Evolutionary conservation across 1,140 invertebrate genomes (phyloP), one percentile per base, ranked within the genome.

Genomic region (Drosophila sp.): DNA sequence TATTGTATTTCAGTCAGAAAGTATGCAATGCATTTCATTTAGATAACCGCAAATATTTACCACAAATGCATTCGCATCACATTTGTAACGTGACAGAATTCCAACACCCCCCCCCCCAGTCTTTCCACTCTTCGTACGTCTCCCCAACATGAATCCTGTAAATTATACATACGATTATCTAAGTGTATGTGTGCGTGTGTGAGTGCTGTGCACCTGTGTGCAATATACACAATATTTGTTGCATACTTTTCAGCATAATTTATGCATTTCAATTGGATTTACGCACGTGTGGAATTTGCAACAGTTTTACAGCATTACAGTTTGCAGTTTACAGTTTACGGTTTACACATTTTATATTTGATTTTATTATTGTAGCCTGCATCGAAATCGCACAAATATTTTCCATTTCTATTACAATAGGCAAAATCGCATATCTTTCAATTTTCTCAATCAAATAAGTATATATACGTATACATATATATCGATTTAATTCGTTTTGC

Each of bases 31-130:
- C 83, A 87, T 87, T 87, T 82, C 83, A 87, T 87, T 87, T 80
- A 83, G 83, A 87, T 82, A 87, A 89, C 83, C 83, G 76, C 83
- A 87, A 87, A 87, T 89, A 87, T 89, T 87, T 89, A 72, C 83
- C 83, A 71, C 83, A 79, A 78, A 81, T 64, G 76, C 65, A 71
- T 78, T 78, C 72, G 65, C 72, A 71, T 63, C 64, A 65, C 78
- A 66, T 76, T 82, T 82, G 58, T 72, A 73, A 75, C 62, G 67
- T 54, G 51, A 63, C 41, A 66, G 75, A 84, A 71, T n/a, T n/a
- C n/a, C n/a, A n/a, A n/a, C n/a, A 21, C 25, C 18, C 45, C 2
- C 4, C 45, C 40, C 11, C 25, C 1, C 18, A 8, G 0, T 9
- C 38, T 8, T n/a, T n/a, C n/a, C n/a, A n/a, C n/a, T n/a, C n/a